A percentile compares a stretch with the other conserved stretches of the same genome.
Evolutionary conservation across 1,140 invertebrate species (phyloP).

Genomic region (Zaprionus inermis): DNA sequence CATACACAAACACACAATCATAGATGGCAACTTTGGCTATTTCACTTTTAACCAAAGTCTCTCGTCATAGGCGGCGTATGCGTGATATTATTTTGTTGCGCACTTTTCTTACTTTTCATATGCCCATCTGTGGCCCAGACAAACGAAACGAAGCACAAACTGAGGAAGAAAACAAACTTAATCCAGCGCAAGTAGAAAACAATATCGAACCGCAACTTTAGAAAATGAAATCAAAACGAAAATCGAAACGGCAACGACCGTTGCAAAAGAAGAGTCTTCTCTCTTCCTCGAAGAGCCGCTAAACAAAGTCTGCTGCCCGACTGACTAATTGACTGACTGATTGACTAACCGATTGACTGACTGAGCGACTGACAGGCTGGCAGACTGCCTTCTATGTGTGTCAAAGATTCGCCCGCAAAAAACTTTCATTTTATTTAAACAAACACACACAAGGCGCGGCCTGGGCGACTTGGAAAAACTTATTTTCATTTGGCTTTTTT

Average conservation of each 20-base stretch:
- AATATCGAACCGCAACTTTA: conserved; percentile 59
- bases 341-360: conserved; percentile 11
- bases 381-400: conserved; percentile 68
- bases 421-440: conserved; percentile 82
- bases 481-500: conserved; percentile 70
- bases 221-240: conserved; percentile 76
- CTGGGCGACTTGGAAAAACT: conserved; percentile 76
- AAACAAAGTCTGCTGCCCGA: conserved; percentile 68
- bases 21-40: conserved; percentile 41
- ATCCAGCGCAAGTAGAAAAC: conserved; percentile 59
- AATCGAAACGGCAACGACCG: conserved; percentile 76
- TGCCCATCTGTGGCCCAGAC: conserved; percentile 34
- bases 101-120: conserved; percentile 51
- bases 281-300: conserved; percentile 24
- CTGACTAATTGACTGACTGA: conserved; percentile 42
- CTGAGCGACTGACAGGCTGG: conserved; percentile 28
- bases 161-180: conserved; percentile 18
- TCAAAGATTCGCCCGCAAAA: conserved; percentile 78
- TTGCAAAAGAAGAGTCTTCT: conserved; percentile 36
- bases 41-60: conserved; percentile 63
- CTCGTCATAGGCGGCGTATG: conserved; percentile 70
- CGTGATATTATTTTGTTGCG: conserved; percentile 67
- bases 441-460: conserved; percentile 75
- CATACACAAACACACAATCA: conserved; percentile 6
- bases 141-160: neutral